Base-by-base conservation (phyloP, 2,797 vertebrate genomes). In the Sebastes itinus region DNA sequence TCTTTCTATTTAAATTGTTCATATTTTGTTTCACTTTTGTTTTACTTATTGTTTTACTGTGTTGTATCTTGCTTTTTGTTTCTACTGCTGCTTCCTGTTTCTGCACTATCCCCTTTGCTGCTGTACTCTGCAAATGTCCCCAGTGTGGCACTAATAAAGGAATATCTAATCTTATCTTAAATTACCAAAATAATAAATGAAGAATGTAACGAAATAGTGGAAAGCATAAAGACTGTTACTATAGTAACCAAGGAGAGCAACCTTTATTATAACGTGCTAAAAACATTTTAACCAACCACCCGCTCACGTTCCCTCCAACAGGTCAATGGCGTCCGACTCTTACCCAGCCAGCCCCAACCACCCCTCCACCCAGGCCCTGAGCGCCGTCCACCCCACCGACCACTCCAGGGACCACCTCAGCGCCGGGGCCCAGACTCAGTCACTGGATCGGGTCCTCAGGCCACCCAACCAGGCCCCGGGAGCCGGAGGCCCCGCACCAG, bases 301-400 rank as follows among this genome's bases (percentile, higher is more conserved):
- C 11, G 0, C 27, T 55, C 27, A 1, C 20, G 1, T 52, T 63
- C 13, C 23, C 20, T 4, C 58, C 60, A 25, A 64, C 84, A 98
- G 97, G 92, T 98, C 97, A 7, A 95, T 97, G 49, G 95, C 95
- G 0, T 97, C 97, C 0, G 97, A 97, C 87, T 98, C 97, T 0
- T 97, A 97, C 93, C 97, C 96, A 0, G 96, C 97, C 14, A 97
- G 97, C 83, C 97, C 97, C 87, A 97, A 95, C 93, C 97, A 98
- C 87, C 95, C 96, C 0, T 90, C 94, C 0, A 94, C 95, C 86
- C 97, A 96, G 92, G 91, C 96, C n/a, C 85, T 95, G 62, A 85
- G 88, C n/a, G 77, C 94, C 1, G 79, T 89, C 38, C 96, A 96
- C 85, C 89, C 96, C 28, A 58, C 92, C 0, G 92, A 96, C 0